Base-by-base conservation (phyloP, 2,888 invertebrate species). In the Macrostomum cliftonense region DNA sequence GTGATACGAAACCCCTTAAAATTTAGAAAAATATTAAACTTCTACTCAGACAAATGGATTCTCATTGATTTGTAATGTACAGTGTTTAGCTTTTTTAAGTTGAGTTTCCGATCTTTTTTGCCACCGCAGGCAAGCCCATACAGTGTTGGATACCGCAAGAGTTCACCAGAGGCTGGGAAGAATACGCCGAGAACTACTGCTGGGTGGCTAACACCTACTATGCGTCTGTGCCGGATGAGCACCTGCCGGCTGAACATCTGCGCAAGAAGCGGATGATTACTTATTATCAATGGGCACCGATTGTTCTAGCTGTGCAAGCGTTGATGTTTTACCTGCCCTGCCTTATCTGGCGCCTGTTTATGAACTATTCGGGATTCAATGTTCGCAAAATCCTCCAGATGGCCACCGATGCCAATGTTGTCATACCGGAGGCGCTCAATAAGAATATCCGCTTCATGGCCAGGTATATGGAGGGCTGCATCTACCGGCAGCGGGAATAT, bases 201-300 rank as follows among this genome's bases (percentile, higher is more conserved):
- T 73, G 73, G 73, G 71, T 72, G 43, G 68, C 71, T 52, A 72
- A 73, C 59, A 73, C 73, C 4, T 74, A 74, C 57, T 73, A 70
- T 61, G 64, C 67, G 42, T 62, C 65, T 37, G 57, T 65, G 37
- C 60, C 62, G 47, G 59, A 63, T 51, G 28, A 28, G 28, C 60
- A 61, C 49, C 61, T 67, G 47, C 65, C 66, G 2, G 59, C 57
- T 11, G 60, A 63, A 45, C 59, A 61, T 37, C 56, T 57, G 38
- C 13, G 50, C 40, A 21, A n/a, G 12, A 45, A 20, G 37, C 39
- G 17, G 20, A 53, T 49, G 39, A 53, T 48, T 20, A 42, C 21
- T 43, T 69, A 69, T 57, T 69, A 68, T 55, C 68, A 62, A 62
- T 73, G 64, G 67, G 72, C 62, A 19, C 70, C 70, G 1, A 62